phyloP scores from a whole-genome alignment of 2,888 invertebrate species.

The Nomada fabriciana region DNA sequence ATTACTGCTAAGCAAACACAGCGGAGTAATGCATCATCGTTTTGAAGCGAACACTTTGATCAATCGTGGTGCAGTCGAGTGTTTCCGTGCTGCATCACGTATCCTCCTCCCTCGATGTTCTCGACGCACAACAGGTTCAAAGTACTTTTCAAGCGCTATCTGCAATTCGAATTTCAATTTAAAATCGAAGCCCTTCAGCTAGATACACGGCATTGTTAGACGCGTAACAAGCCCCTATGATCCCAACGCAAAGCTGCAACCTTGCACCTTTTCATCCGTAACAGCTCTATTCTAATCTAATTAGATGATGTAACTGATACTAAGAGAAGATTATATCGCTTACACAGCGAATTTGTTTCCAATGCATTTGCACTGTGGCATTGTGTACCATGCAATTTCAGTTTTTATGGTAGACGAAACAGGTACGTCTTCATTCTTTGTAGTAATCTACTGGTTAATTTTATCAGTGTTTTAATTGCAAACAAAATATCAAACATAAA shows the following conservation, averaged over 20 bases:
- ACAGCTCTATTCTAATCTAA: neutral
- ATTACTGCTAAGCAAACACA: conserved; percentile 65
- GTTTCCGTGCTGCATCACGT: conserved; percentile 47
- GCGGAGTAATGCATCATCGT: conserved; percentile 46
- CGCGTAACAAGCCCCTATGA: conserved; percentile 40
- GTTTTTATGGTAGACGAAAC: no score
- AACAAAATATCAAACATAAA: no score
- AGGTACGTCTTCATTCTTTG: no score
- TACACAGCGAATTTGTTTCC: no score
- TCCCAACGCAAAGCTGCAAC: conserved; percentile 20
- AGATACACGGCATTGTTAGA: conserved; percentile 45
- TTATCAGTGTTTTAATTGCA: no score
- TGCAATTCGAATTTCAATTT: conserved; percentile 73
- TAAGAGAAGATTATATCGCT: no score
- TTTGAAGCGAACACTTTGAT: conserved; percentile 66
- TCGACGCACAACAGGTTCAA: conserved; percentile 61
- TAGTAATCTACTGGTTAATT: no score
- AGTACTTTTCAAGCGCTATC: conserved; percentile 67
- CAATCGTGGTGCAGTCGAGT: conserved; percentile 62
- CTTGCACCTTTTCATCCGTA: conserved; percentile 46
- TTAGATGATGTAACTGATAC: no score
- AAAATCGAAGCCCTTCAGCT: conserved; percentile 61
- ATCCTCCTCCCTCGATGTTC: conserved; percentile 27
- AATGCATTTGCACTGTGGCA: no score
- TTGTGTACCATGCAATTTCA: no score